Conservation (phyloP, 2,113 vertebrate species). For the Hippolais icterina region DNA sequence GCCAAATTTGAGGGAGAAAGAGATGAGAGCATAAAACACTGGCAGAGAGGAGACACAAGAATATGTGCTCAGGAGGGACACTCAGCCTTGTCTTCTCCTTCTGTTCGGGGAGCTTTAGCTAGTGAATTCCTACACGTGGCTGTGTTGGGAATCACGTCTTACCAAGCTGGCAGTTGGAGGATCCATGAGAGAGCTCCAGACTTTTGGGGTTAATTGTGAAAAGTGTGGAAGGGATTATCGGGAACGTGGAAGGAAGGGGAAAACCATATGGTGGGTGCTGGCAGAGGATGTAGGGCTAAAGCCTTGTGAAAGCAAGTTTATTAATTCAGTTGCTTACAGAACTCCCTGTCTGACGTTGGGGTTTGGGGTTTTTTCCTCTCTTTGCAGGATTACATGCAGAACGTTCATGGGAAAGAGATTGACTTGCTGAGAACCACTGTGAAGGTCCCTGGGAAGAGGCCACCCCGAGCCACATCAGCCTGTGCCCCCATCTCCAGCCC, state of each 20-base stretch:
- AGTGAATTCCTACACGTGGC: neutral
- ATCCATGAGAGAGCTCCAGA: neutral
- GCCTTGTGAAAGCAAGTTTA: neutral
- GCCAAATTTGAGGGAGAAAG: neutral
- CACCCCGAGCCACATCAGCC: constrained; percentile 90
- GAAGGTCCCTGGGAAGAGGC: constrained; percentile 95
- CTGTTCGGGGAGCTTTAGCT: neutral
- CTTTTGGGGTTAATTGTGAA: neutral
- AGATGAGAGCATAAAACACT: accelerated
- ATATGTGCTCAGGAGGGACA: neutral
- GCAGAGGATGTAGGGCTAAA: neutral
- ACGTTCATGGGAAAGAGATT: constrained; percentile 94
- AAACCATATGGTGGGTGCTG: accelerated
- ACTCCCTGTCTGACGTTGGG: neutral
- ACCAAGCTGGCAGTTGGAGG: neutral
- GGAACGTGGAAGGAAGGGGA: neutral
- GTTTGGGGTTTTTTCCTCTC: neutral
- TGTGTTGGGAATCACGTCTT: neutral
- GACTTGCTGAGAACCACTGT: constrained; percentile 96
- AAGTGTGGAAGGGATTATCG: neutral
- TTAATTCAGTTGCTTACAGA: neutral
- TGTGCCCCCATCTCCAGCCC: constrained; percentile 87
- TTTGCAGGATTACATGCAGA: constrained; percentile 97
- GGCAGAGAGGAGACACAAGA: neutral
- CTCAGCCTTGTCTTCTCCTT: neutral